These are phyloP conservation scores for Xylophagus ater DNA, from an alignment of 2,888 invertebrate genomes.

Conservation along the genomic window DNA sequence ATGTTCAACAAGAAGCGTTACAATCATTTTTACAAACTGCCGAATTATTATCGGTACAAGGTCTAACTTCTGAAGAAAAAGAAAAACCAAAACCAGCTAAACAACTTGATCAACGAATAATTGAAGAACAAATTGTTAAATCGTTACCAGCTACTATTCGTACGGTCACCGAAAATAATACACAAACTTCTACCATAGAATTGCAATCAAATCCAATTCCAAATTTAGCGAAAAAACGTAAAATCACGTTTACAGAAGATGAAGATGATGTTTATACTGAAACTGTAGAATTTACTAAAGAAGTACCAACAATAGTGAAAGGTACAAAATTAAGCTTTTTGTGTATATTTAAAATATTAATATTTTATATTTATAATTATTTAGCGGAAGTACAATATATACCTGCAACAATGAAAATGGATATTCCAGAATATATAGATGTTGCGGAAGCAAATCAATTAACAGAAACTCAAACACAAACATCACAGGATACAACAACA, in stretches of 20 bases:
- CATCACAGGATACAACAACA: constrained; percentile 31
- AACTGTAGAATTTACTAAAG: constrained; percentile 33
- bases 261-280: constrained; percentile 38
- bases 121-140: constrained; percentile 31
- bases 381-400: constrained; percentile 37
- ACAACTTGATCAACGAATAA: constrained; percentile 20
- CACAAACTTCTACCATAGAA: constrained; percentile 15
- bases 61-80: constrained; percentile 48
- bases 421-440: constrained; percentile 47
- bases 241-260: constrained; percentile 37
- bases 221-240: constrained; percentile 28
- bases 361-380: constrained; percentile 1
- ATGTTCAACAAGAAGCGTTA: constrained; percentile 66
- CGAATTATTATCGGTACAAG: constrained; percentile 64
- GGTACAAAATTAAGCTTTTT: too few species aligned
- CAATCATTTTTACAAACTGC: constrained; percentile 69
- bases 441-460: constrained; percentile 32
- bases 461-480: constrained; percentile 27
- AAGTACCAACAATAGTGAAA: constrained; percentile 34
- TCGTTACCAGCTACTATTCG: constrained; percentile 28
- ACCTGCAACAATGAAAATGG: constrained; percentile 43
- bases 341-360: neutral
- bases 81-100: constrained; percentile 33
- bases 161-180: constrained; percentile 12
- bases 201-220: constrained; percentile 10